phyloP scores from a whole-genome alignment of 2,888 invertebrate species.

The Aphodius granarius region DNA sequence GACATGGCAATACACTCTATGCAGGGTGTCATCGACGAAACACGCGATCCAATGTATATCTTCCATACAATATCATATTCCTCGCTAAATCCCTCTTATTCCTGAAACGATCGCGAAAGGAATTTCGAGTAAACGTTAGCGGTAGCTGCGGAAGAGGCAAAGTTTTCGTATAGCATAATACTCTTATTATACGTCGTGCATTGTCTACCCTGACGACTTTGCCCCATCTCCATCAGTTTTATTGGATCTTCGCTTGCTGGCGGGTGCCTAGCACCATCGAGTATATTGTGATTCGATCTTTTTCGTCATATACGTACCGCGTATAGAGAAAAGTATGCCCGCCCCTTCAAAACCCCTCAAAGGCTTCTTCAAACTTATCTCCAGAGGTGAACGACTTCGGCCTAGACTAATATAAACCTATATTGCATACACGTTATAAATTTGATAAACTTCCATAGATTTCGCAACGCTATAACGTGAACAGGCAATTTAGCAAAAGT shows the following conservation, averaged over 20 bases:
- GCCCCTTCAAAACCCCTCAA: not conserved
- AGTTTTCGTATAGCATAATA: not conserved
- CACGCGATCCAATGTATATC: not conserved
- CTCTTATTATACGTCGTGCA: conserved; percentile 9
- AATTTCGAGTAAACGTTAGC: not conserved
- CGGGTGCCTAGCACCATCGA: conserved; percentile 6
- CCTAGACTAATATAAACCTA: not conserved
- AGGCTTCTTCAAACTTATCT: not conserved
- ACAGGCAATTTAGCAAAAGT: not conserved
- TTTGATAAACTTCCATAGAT: not conserved
- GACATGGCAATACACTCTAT: too few relatives aligned
- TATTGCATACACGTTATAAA: not conserved
- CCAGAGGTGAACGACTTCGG: not conserved
- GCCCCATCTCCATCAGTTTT: not conserved
- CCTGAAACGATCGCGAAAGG: not conserved
- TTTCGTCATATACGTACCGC: not conserved
- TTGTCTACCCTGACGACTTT: not conserved
- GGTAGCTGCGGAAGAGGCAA: not conserved
- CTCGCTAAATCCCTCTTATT: not conserved
- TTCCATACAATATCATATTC: not conserved
- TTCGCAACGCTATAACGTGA: not conserved
- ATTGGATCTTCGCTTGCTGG: not conserved
- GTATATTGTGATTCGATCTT: conserved; percentile 14
- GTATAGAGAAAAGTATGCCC: not conserved
- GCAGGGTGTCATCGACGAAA: not conserved